Evolutionary conservation across 2,888 invertebrate species (phyloP).

Genomic region (Penaeus monodon): DNA sequence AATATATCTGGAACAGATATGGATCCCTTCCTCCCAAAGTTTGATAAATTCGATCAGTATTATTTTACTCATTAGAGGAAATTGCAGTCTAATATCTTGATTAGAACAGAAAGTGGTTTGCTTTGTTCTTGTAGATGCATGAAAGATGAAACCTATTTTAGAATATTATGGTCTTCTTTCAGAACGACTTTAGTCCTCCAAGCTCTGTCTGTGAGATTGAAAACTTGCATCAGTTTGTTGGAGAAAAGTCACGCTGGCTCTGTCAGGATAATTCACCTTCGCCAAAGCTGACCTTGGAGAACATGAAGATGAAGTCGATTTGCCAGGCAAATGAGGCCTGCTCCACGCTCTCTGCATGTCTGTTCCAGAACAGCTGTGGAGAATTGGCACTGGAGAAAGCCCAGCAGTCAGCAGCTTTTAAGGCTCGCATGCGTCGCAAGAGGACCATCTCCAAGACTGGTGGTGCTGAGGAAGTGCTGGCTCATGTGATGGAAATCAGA

Average conservation of each 20-base stretch:
- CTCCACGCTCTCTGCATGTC: conserved; percentile 44
- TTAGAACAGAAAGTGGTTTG: too few species aligned
- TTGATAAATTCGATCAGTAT: too few species aligned
- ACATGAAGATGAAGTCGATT: conserved; percentile 32
- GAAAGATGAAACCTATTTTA: too few species aligned
- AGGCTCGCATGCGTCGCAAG: conserved; percentile 28
- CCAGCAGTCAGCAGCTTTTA: conserved; percentile 37
- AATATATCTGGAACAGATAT: too few species aligned
- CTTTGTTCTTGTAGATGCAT: too few species aligned
- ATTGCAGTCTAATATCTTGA: too few species aligned
- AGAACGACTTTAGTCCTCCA: conserved; percentile 25
- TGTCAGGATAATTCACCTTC: conserved; percentile 12
- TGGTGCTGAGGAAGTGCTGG: conserved; percentile 24
- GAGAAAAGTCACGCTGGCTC: conserved; percentile 49
- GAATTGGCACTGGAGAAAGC: conserved; percentile 55
- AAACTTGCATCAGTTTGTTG: conserved; percentile 28
- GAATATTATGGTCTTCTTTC: not conserved
- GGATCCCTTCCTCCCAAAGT: too few species aligned
- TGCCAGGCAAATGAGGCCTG: conserved; percentile 59
- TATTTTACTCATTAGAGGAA: too few species aligned
- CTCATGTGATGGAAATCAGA: conserved; percentile 47
- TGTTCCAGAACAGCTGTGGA: conserved; percentile 44
- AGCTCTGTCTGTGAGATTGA: conserved; percentile 48
- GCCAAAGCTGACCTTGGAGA: not conserved
- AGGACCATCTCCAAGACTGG: conserved; percentile 43